Evolutionary conservation across 2,797 vertebrate genomes (phyloP).

Genomic region (Pogonophryne albipinna): DNA sequence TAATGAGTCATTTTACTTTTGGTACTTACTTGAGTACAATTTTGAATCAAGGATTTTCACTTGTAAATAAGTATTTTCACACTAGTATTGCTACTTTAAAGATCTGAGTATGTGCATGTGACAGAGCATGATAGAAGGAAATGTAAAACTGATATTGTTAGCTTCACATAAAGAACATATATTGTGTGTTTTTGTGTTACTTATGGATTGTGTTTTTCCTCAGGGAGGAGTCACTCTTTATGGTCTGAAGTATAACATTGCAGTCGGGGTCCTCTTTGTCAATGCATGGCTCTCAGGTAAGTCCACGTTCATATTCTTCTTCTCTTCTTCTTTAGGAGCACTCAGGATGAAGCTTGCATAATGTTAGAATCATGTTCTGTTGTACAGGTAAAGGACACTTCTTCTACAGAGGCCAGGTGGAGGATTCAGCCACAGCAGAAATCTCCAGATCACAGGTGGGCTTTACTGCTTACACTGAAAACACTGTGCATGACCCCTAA

Average conservation of each 20-base stretch:
- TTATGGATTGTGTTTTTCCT: not conserved
- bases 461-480: not conserved
- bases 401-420: slow-evolving; percentile 84
- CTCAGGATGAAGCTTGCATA: not conserved
- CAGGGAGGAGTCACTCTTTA: slow-evolving; percentile 85
- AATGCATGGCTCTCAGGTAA: slow-evolving; percentile 87
- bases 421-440: slow-evolving; percentile 87
- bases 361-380: slow-evolving; percentile 7
- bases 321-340: not conserved
- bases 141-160: not conserved
- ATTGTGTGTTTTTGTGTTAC: not conserved
- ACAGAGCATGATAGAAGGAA: not conserved
- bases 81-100: too few relatives aligned
- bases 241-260: slow-evolving; percentile 85
- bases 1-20: too few relatives aligned
- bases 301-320: not conserved
- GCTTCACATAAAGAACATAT: not conserved
- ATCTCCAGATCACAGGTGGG: slow-evolving; percentile 87
- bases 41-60: too few relatives aligned
- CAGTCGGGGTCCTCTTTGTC: slow-evolving; percentile 86
- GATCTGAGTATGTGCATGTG: too few relatives aligned
- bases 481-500: not conserved
- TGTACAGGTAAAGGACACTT: slow-evolving; percentile 81
- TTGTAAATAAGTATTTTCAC: too few relatives aligned
- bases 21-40: too few relatives aligned